Conservation (phyloP, 2,888 invertebrate species). For the Ernsta delagoae region DNA sequence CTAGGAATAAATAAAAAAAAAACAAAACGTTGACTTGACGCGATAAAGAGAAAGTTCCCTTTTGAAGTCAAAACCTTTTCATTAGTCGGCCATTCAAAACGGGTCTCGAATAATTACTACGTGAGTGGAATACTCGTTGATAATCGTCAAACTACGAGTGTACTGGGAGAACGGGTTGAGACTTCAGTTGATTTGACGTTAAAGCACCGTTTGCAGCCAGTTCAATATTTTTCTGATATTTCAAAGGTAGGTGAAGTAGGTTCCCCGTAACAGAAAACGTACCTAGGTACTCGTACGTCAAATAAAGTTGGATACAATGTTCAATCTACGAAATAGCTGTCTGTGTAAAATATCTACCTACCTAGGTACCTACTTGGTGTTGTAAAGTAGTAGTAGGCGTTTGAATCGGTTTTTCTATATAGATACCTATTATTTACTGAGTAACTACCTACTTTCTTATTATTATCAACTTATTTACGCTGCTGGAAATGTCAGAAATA, state of each 20-base stretch:
- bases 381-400: too few species aligned
- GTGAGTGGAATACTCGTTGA: constrained; percentile 31
- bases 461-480: too few species aligned
- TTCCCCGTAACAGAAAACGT: background rate
- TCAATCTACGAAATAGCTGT: background rate
- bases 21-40: constrained; percentile 1
- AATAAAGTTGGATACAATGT: background rate
- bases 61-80: constrained; percentile 34
- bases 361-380: too few species aligned
- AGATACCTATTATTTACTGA: too few species aligned
- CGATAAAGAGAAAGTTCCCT: constrained; percentile 23
- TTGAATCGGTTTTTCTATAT: too few species aligned
- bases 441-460: too few species aligned
- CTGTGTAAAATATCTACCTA: background rate
- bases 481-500: too few species aligned
- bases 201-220: constrained; percentile 8
- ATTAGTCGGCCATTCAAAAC: constrained; percentile 23
- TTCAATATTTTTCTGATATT: constrained; percentile 12
- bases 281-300: background rate
- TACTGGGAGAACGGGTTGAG: constrained; percentile 23
- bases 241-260: constrained; percentile 7
- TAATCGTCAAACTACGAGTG: constrained; percentile 27
- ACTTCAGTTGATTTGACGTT: constrained; percentile 19
- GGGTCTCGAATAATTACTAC: constrained; percentile 32
- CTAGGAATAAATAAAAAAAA: background rate